Conservation (phyloP, 2,113 vertebrate species). For the Cyphomyrus discorhynchus region DNA sequence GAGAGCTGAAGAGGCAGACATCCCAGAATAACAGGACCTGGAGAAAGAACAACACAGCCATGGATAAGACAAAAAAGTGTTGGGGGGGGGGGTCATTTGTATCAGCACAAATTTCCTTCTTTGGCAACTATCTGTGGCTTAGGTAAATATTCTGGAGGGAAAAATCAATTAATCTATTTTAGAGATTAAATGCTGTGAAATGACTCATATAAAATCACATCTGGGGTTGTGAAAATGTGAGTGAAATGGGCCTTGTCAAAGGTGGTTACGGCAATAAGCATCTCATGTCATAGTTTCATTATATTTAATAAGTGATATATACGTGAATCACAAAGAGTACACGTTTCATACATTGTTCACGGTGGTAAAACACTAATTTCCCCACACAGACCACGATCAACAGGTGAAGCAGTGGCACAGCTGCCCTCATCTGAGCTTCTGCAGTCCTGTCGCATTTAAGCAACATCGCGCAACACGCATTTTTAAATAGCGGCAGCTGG, state of each 20-base stretch:
- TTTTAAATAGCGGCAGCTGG: background rate
- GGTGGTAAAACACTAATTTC: background rate
- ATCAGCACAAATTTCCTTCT: background rate
- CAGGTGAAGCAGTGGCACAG: background rate
- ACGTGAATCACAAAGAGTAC: background rate
- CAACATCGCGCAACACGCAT: background rate
- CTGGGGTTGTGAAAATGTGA: background rate
- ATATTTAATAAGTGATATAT: background rate
- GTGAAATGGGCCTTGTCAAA: background rate
- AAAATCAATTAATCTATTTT: background rate
- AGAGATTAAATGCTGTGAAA: background rate
- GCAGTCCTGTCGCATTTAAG: background rate
- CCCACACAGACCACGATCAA: background rate
- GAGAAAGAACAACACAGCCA: background rate
- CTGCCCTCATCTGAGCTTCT: background rate
- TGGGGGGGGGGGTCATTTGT: background rate
- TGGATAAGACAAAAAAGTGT: background rate
- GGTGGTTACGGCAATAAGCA: background rate
- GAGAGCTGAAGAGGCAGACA: slow-evolving; percentile 7
- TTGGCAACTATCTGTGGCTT: background rate
- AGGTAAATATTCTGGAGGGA: background rate
- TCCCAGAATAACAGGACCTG: background rate
- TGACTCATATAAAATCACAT: background rate
- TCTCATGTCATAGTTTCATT: background rate
- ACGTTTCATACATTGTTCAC: background rate